phyloP scores from a whole-genome alignment of 2,888 invertebrate species.

The Rhodophaea formosa region DNA sequence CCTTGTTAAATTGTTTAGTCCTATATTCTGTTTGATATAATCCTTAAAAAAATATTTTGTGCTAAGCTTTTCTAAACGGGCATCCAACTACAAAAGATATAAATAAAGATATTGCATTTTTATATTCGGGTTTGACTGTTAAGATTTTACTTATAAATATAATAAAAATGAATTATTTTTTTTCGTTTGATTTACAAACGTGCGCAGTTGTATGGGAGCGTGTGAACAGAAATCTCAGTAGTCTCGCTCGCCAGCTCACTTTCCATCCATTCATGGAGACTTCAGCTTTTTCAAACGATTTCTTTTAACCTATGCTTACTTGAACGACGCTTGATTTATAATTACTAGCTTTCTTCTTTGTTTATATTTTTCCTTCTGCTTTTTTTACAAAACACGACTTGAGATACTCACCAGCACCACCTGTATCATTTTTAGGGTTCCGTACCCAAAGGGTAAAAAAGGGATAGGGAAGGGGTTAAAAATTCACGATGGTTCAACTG shows the following conservation, averaged over 20 bases:
- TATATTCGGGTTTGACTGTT: too few species aligned
- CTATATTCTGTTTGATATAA: too few species aligned
- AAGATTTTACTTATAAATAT: background rate
- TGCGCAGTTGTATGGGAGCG: slow-evolving; percentile 51
- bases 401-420: too few species aligned
- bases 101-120: too few species aligned
- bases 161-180: background rate
- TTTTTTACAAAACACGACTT: slow-evolving; percentile 16
- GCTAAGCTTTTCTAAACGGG: too few species aligned
- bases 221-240: slow-evolving; percentile 72
- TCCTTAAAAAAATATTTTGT: too few species aligned
- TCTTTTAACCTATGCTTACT: slow-evolving; percentile 65
- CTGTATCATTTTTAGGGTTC: too few species aligned
- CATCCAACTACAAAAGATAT: too few species aligned
- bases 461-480: too few species aligned
- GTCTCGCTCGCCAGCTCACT: slow-evolving; percentile 68
- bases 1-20: too few species aligned
- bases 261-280: slow-evolving; percentile 78
- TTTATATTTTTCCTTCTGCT: slow-evolving; percentile 37
- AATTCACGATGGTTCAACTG: too few species aligned
- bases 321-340: slow-evolving; percentile 46
- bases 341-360: slow-evolving; percentile 68
- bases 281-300: slow-evolving; percentile 74
- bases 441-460: too few species aligned
- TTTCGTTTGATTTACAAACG: slow-evolving; percentile 49